These are phyloP conservation scores for Hypocryptadius cinnamomeus DNA, from an alignment of 2,113 vertebrate genomes.

Conservation along the genomic window DNA sequence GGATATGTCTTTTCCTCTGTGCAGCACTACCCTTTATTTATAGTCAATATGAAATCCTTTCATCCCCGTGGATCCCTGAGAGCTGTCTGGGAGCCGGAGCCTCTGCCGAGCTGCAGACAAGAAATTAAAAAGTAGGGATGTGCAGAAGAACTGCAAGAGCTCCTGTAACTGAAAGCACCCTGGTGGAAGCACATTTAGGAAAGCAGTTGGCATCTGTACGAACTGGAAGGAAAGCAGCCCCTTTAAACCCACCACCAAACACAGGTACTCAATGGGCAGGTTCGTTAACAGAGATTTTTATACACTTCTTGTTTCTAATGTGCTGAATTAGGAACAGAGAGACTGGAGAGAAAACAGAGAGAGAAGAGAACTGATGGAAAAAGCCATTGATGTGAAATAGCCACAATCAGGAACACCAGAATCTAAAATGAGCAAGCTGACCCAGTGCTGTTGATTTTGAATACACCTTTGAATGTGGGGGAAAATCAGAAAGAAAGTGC, in stretches of 20 bases:
- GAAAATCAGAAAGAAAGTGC: neutral
- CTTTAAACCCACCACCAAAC: neutral
- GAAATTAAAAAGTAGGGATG: neutral
- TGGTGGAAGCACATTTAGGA: neutral
- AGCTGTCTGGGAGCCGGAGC: neutral
- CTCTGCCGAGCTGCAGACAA: neutral
- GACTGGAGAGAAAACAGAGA: neutral
- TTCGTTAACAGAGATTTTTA: neutral
- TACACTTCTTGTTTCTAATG: neutral
- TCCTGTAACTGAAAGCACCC: neutral
- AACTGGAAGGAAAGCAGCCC: neutral
- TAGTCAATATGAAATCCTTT: neutral
- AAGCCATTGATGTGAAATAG: neutral
- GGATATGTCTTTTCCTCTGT: neutral
- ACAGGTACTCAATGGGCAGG: too few species aligned
- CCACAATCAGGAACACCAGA: neutral
- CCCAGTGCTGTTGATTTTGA: neutral
- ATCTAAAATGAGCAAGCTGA: neutral
- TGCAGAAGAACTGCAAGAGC: neutral
- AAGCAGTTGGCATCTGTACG: neutral
- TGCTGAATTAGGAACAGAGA: neutral
- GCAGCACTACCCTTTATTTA: neutral
- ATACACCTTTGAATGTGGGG: neutral
- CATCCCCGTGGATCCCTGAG: neutral
- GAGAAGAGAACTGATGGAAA: neutral